A percentile compares a stretch with the other conserved stretches of the same genome.
phyloP scores from a whole-genome alignment of 2,797 vertebrate genomes.

The Cetoscarus ocellatus region DNA sequence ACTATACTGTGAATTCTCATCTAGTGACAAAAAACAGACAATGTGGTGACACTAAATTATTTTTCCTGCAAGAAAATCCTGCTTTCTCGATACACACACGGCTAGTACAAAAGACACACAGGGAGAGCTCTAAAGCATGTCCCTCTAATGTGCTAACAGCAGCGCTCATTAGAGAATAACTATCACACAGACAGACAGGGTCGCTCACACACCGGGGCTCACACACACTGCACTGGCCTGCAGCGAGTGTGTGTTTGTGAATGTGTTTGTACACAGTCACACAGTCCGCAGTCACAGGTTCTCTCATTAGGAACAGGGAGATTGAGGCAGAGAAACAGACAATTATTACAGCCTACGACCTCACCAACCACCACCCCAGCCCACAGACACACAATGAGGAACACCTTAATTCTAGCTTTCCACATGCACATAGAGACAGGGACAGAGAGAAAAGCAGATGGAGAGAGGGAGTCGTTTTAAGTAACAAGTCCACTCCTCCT shows the following conservation, averaged over 20 bases:
- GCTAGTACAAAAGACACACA: conserved; percentile 31
- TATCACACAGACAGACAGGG: conserved; percentile 68
- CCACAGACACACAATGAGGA: conserved; percentile 8
- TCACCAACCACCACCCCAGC: conserved; percentile 30
- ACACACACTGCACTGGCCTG: conserved; percentile 48
- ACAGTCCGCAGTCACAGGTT: conserved; percentile 41
- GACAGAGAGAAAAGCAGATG: too few species aligned
- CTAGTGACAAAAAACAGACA: conserved; percentile 32
- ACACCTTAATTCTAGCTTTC: too few species aligned
- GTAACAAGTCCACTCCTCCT: too few species aligned
- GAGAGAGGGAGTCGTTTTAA: too few species aligned
- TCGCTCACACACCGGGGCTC: conserved; percentile 54
- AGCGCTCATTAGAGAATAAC: conserved; percentile 80
- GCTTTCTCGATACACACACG: conserved; percentile 11
- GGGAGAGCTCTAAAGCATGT: conserved; percentile 71
- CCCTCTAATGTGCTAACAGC: conserved; percentile 82
- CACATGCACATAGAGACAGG: too few species aligned
- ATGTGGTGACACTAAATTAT: conserved; percentile 35
- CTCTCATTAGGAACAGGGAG: conserved; percentile 58
- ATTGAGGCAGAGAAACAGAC: conserved; percentile 37
- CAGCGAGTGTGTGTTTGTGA: conserved; percentile 34
- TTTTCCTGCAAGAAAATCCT: conserved; percentile 34
- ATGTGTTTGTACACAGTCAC: conserved; percentile 15
- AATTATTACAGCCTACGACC: conserved; percentile 42
- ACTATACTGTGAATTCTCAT: conserved; percentile 13